Evolutionary conservation across 2,113 vertebrate species (phyloP).

Genomic region (Prietella phreatophila): DNA sequence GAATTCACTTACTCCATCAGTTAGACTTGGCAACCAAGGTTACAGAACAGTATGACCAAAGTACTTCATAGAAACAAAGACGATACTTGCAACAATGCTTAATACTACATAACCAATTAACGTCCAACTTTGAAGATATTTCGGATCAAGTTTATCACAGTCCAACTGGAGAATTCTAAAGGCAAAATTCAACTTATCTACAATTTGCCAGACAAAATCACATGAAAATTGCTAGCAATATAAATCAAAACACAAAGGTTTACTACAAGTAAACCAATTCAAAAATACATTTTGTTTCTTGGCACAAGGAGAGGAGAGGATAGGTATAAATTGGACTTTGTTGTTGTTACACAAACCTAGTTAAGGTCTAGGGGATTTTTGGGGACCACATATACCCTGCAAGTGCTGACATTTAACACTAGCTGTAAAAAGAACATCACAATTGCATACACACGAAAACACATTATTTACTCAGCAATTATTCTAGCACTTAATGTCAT

Average conservation of each 20-base stretch:
- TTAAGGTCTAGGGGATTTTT: neutral
- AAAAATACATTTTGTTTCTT: slow-evolving; percentile 59
- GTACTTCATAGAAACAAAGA: slow-evolving; percentile 7
- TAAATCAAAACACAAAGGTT: slow-evolving; percentile 51
- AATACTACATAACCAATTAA: neutral
- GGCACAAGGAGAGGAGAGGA: slow-evolving; percentile 59
- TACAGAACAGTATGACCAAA: neutral
- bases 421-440: slow-evolving; percentile 15
- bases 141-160: neutral
- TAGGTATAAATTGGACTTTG: neutral
- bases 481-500: slow-evolving; percentile 6
- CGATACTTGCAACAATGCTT: slow-evolving; percentile 53
- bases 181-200: slow-evolving; percentile 55
- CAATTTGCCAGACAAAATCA: slow-evolving; percentile 26
- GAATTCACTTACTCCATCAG: neutral
- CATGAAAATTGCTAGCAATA: slow-evolving; percentile 52
- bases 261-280: slow-evolving; percentile 51
- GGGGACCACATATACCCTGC: slow-evolving; percentile 12
- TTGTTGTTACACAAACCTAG: neutral
- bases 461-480: neutral
- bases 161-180: slow-evolving; percentile 19
- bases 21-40: slow-evolving; percentile 39
- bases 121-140: neutral
- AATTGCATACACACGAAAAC: neutral
- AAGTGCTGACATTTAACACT: slow-evolving; percentile 22